Evolutionary conservation across 2,113 vertebrate species (phyloP).

Genomic region (Xenus cinereus): DNA sequence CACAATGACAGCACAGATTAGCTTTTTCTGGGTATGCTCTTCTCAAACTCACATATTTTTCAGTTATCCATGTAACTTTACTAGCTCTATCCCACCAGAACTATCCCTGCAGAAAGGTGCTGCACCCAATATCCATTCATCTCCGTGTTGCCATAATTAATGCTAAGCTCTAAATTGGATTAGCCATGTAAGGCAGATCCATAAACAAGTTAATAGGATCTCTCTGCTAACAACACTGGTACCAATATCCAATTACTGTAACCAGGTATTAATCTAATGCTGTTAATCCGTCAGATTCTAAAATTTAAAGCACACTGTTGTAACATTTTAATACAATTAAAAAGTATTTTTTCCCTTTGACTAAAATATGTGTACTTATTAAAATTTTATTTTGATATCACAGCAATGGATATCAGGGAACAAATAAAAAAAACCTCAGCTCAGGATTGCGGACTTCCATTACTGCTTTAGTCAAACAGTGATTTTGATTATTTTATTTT

Average conservation of each 20-base stretch:
- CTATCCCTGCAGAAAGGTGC: conserved; percentile 12
- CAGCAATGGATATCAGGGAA: background rate
- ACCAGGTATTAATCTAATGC: conserved; percentile 69
- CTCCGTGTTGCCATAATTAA: conserved; percentile 16
- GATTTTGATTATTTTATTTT: background rate
- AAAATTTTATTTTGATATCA: conserved; percentile 24
- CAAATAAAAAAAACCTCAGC: background rate
- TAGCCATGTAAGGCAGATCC: conserved; percentile 57
- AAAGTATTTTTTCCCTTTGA: background rate
- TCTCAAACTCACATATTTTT: background rate
- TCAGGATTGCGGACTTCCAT: background rate
- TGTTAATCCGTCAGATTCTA: conserved; percentile 52
- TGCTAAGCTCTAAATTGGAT: conserved; percentile 67
- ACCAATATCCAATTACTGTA: conserved; percentile 68
- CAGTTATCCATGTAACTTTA: background rate
- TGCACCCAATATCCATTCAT: conserved; percentile 41
- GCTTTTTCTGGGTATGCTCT: background rate
- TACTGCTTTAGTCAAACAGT: background rate
- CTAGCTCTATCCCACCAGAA: background rate
- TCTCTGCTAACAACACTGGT: conserved; percentile 42
- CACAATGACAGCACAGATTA: background rate
- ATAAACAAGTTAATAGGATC: conserved; percentile 67
- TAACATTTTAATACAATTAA: conserved; percentile 45
- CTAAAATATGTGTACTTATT: background rate
- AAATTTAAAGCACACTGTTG: conserved; percentile 21